Evolutionary conservation across 1,140 invertebrate genomes (phyloP).

Genomic region (Lamellibrachia luymesi): DNA sequence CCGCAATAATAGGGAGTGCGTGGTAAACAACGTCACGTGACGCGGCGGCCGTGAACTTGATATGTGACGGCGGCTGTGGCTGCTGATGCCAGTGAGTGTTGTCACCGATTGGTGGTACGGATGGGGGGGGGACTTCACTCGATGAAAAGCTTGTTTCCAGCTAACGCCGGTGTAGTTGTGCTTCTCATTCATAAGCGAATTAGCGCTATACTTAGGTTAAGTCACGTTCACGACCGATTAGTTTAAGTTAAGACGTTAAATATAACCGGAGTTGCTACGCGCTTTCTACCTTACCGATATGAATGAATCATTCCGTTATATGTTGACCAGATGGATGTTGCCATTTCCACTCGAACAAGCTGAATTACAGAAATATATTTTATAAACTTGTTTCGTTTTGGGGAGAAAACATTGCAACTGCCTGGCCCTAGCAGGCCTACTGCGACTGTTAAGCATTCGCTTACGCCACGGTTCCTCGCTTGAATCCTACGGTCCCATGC

Average conservation of each 20-base stretch:
- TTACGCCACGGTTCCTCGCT: too few relatives aligned
- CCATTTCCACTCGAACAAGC: too few relatives aligned
- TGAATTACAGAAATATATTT: too few relatives aligned
- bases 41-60: background rate
- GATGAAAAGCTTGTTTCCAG: background rate
- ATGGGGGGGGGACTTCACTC: background rate
- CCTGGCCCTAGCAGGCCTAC: too few relatives aligned
- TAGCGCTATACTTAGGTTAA: background rate
- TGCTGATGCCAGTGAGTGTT: background rate
- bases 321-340: background rate
- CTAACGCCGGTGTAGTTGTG: background rate
- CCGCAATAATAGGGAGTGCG: background rate
- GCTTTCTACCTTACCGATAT: background rate
- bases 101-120: background rate
- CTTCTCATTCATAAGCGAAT: background rate
- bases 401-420: too few relatives aligned
- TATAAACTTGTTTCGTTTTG: too few relatives aligned
- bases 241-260: background rate
- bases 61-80: background rate
- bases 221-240: background rate
- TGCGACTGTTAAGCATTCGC: too few relatives aligned
- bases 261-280: background rate
- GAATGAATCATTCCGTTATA: background rate
- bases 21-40: slow-evolving; percentile 4
- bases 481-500: too few relatives aligned